A percentile compares a stretch with the other conserved stretches of the same genome.
phyloP scores from a whole-genome alignment of 35 echinoderm and acorn worm genomes.

The Holothuria glaberrima region DNA sequence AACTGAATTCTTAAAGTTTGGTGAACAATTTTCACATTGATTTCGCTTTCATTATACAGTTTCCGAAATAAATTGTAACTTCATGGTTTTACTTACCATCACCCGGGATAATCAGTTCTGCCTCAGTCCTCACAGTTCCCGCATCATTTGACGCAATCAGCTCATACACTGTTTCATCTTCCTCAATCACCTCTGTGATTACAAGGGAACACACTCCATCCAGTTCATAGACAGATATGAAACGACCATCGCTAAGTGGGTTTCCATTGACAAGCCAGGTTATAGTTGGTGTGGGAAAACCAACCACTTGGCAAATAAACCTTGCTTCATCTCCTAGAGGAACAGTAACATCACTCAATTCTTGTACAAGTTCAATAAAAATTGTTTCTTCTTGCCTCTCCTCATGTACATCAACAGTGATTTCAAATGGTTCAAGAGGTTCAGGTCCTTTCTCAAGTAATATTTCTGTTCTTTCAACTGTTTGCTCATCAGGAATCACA shows the following conservation, averaged over 20 bases:
- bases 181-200: constrained; percentile 78
- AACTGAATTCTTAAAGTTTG: no score
- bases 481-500: constrained; percentile 40
- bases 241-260: constrained; percentile 64
- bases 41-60: no score
- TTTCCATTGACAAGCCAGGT: constrained; percentile 66
- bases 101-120: constrained; percentile 77
- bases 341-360: constrained; percentile 44
- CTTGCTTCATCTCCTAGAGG: constrained; percentile 1
- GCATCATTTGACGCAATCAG: constrained; percentile 78
- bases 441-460: constrained; percentile 43
- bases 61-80: no score
- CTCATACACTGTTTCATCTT: constrained; percentile 88
- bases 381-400: constrained; percentile 40
- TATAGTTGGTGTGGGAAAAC: constrained; percentile 61
- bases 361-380: constrained; percentile 42
- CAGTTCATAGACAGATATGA: constrained; percentile 71
- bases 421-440: constrained; percentile 62
- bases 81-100: constrained; percentile 43
- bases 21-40: no score
- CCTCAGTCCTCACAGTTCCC: constrained; percentile 74
- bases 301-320: constrained; percentile 60
- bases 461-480: constrained; percentile 56
- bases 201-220: constrained; percentile 82
- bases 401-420: constrained; percentile 66